Evolutionary conservation across 92 coral and sea anemone species (phyloP), one percentile per base, ranked within the genome.

Genomic region (Ricordea florida): DNA sequence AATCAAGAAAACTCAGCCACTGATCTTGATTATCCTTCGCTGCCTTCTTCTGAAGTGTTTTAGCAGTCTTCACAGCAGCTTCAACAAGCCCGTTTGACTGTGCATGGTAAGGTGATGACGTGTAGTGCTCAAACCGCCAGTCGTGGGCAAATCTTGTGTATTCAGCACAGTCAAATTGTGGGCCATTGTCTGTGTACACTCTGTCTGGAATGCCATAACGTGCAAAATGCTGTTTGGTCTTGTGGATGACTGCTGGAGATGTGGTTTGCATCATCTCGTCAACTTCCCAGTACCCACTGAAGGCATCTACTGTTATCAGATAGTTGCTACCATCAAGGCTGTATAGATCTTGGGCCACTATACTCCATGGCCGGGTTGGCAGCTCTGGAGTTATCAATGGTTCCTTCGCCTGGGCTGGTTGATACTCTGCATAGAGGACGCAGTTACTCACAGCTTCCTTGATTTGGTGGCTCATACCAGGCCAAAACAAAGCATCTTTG

Each of bases 401-500:
- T 46, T 66, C n/a, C n/a, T n/a, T n/a, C n/a, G n/a, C n/a, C n/a
- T n/a, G n/a, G n/a, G n/a, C n/a, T n/a, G n/a, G n/a, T n/a, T n/a
- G n/a, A n/a, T n/a, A n/a, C n/a, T n/a, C n/a, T n/a, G n/a, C n/a
- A n/a, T n/a, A n/a, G n/a, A n/a, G n/a, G n/a, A n/a, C n/a, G n/a
- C n/a, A n/a, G n/a, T n/a, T n/a, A n/a, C n/a, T n/a, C n/a, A n/a
- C n/a, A n/a, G n/a, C 62, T 66, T 33, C 32, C 30, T 50, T 69
- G 25, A 51, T 44, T 32, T 69, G 45, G 15, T 15, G 29, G 9
- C 37, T 47, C 68, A 69, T 69, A 8, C 45, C 27, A 0, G 76
- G 76, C 68, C 76, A 69, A 38, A 48, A 69, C 4, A 52, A 31
- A 23, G 6, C 50, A 34, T 69, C 69, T 14, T 64, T 42, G 42